Evolutionary conservation across 2,888 invertebrate genomes (phyloP).

Genomic region (Eledone cirrhosa): DNA sequence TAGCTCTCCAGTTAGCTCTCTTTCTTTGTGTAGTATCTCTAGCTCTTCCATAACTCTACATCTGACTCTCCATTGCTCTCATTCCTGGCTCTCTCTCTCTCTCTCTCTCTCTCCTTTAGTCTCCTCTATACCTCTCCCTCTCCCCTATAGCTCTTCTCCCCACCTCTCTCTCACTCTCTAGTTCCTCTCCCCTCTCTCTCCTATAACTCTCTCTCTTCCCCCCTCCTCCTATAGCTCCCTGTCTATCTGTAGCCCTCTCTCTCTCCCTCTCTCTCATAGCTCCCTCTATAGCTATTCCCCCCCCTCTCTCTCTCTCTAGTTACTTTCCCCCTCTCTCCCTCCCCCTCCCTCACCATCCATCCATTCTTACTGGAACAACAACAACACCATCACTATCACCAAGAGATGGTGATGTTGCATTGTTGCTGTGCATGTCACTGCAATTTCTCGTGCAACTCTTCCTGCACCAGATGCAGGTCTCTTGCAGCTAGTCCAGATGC

Average conservation of each 20-base stretch:
- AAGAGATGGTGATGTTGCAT: no score
- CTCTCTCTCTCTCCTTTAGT: background rate
- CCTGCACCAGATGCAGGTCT: background rate
- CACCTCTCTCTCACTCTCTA: background rate
- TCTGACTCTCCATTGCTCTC: background rate
- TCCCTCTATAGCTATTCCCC: background rate
- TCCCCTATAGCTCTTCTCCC: background rate
- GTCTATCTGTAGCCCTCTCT: background rate
- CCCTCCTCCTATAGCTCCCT: background rate
- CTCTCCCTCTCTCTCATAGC: background rate
- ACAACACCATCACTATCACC: no score
- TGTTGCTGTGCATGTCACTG: background rate
- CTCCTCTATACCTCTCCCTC: background rate
- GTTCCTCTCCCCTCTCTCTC: background rate
- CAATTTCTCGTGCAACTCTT: background rate
- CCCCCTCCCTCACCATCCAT: no score
- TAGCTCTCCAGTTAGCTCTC: background rate
- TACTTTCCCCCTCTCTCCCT: background rate
- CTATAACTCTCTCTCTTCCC: background rate
- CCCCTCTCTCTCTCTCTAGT: no score
- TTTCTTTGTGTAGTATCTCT: background rate
- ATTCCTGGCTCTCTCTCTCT: background rate
- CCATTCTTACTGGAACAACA: no score
- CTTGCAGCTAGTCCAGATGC: background rate
- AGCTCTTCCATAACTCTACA: background rate